phyloP scores from a whole-genome alignment of 2,888 invertebrate genomes.

The Melanostoma mellinum region DNA sequence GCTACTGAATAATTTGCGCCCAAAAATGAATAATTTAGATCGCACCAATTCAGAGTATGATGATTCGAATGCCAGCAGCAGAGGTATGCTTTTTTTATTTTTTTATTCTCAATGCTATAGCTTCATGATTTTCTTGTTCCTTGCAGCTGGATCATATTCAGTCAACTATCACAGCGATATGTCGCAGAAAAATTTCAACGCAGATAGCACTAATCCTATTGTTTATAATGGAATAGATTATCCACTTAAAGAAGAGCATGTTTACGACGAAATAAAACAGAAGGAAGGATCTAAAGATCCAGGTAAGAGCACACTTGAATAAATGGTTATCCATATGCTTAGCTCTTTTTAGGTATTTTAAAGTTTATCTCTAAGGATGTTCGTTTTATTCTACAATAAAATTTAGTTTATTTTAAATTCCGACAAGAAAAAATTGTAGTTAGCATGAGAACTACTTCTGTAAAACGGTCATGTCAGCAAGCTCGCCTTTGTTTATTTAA shows the following conservation, averaged over 20 bases:
- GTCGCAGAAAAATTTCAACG: slow-evolving; percentile 90
- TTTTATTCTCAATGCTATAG: neutral
- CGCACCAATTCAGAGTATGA: slow-evolving; percentile 78
- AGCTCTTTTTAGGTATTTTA: no score
- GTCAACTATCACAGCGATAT: slow-evolving; percentile 86
- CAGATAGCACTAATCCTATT: slow-evolving; percentile 92
- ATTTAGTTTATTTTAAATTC: no score
- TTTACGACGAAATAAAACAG: slow-evolving; percentile 95
- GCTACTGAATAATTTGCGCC: slow-evolving; percentile 80
- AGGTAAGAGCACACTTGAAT: slow-evolving; percentile 82
- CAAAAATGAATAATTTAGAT: slow-evolving; percentile 81
- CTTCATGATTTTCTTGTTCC: neutral
- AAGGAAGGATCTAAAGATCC: slow-evolving; percentile 86
- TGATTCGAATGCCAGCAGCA: slow-evolving; percentile 83
- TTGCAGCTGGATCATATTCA: slow-evolving; percentile 83
- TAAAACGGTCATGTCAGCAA: no score
- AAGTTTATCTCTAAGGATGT: neutral
- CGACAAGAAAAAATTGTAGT: no score
- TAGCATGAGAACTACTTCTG: no score
- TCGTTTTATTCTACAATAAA: neutral
- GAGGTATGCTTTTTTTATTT: slow-evolving; percentile 78
- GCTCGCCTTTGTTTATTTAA: no score
- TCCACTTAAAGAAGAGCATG: slow-evolving; percentile 89
- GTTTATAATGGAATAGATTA: slow-evolving; percentile 92
- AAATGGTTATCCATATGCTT: no score